Evolutionary conservation across 2,797 vertebrate species (phyloP).

Genomic region (Microhierax caerulescens): DNA sequence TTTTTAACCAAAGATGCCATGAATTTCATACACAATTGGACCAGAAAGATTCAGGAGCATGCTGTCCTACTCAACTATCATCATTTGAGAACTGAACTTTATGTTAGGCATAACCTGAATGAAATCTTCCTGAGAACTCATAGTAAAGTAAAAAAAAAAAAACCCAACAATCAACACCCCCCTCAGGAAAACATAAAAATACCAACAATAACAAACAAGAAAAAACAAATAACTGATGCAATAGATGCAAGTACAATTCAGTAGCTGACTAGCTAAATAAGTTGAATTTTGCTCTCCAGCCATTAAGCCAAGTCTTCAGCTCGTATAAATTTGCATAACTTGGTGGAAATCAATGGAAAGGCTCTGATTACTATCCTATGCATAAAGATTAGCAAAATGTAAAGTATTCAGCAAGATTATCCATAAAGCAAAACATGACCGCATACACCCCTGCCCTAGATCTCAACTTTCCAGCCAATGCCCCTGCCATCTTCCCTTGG

Average conservation of each 20-base stretch:
- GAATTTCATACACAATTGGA: neutral
- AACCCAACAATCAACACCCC: rapidly evolving
- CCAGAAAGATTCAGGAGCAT: rapidly evolving
- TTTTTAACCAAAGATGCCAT: neutral
- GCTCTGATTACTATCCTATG: neutral
- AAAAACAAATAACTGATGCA: neutral
- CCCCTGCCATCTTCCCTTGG: neutral
- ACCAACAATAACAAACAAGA: neutral
- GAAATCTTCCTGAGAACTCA: neutral
- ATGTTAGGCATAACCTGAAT: neutral
- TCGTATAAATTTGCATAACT: neutral
- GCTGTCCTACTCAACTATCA: rapidly evolving
- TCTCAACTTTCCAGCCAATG: neutral
- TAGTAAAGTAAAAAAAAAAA: neutral
- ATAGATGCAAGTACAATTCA: neutral
- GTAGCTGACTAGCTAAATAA: neutral
- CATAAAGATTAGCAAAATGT: neutral
- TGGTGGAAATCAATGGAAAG: neutral
- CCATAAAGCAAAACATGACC: neutral
- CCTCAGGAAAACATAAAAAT: neutral
- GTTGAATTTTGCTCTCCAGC: neutral
- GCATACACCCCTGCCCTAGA: neutral
- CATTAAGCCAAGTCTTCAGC: neutral
- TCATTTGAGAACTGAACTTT: neutral
- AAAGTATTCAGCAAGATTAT: neutral